Base-by-base conservation (phyloP, 2,888 invertebrate species). In the Andricus quercusramuli region DNA sequence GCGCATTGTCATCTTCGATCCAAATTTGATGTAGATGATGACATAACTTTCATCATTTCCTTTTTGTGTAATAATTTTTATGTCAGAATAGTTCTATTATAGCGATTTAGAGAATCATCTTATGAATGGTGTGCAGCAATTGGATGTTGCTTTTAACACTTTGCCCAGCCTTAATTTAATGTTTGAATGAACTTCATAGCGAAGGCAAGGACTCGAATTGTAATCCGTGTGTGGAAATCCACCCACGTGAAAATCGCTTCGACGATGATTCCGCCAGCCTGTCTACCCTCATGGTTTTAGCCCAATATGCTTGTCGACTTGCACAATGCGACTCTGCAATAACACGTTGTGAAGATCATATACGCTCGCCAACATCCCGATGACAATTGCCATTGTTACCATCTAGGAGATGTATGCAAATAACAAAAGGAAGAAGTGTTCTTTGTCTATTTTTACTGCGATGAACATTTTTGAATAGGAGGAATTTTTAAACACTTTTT, bases 221-320 rank as follows among this genome's bases (percentile, higher is more conserved):
- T 83, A 83, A 83, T 51, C 78, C 78, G 84, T 82, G 79, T 80
- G 80, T 82, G 79, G 83, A 82, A 85, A 84, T 80, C 80, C 80
- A 79, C 83, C 83, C 78, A 83, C 85, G 79, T 74, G 32, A 74
- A 74, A 78, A 76, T 70, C 80, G 77, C 79, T 79, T 77, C 62
- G 77, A 22, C 76, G 51, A 41, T 67, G 37, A 79, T 83, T 83
- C 82, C 81, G 79, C 68, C 77, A 74, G 78, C 44, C 66, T 76
- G 65, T 82, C 65, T 79, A 64, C 37, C 81, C 65, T 80, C 70
- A 79, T 65, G 80, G 76, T 78, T 79, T 79, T 68, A 80, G 80
- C 79, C 81, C 78, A 74, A 81, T 78, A 78, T 66, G 79, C 78
- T 66, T 66, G 17, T 64, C 79, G 79, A 83, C 56, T 85, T 83